Evolutionary conservation across 1,140 invertebrate genomes (phyloP).

Genomic region (Eubasilissa regina): DNA sequence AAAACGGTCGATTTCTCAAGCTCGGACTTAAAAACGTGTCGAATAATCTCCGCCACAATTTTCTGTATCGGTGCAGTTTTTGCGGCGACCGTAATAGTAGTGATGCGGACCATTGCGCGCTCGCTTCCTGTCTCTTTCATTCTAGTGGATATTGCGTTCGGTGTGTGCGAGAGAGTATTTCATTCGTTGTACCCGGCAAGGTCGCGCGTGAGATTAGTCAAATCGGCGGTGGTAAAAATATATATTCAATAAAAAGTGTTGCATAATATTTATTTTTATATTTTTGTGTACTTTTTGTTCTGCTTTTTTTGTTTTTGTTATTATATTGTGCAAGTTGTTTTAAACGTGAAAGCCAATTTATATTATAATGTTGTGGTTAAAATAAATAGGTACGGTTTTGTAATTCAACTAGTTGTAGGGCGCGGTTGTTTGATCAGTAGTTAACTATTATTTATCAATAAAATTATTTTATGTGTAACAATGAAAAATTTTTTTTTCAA

Average conservation of each 20-base stretch:
- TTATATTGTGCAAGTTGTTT: no score
- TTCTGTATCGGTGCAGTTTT: neutral
- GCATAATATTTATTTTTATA: no score
- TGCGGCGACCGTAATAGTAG: neutral
- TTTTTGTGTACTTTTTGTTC: no score
- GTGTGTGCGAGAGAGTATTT: neutral
- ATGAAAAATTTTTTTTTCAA: no score
- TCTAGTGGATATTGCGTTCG: neutral
- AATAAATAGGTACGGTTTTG: no score
- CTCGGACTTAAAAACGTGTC: neutral
- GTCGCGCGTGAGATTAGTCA: constrained; percentile 3
- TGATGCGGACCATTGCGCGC: neutral
- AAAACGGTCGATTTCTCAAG: neutral
- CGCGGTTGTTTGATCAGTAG: no score
- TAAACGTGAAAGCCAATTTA: no score
- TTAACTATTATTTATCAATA: no score
- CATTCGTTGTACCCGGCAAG: neutral
- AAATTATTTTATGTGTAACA: no score
- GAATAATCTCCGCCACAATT: neutral
- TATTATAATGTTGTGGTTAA: no score
- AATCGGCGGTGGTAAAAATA: neutral
- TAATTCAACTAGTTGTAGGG: no score
- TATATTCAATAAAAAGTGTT: neutral
- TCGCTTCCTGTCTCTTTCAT: neutral
- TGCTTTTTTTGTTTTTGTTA: no score